Conservation (phyloP, 2,888 invertebrate genomes). For the Punctoribates punctum region DNA sequence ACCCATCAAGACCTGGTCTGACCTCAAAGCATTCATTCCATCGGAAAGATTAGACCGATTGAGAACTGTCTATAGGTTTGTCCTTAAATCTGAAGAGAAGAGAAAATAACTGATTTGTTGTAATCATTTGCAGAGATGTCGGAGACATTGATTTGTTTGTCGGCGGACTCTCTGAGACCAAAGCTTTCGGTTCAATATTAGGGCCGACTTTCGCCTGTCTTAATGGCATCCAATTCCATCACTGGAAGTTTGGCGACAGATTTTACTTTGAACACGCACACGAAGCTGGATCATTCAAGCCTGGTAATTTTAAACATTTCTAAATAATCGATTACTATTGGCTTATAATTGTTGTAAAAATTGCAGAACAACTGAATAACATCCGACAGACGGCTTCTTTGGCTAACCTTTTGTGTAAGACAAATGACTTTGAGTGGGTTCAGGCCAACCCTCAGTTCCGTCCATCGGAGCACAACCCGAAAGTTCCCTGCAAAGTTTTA, state of each 20-base stretch:
- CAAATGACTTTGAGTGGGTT: slow-evolving; percentile 36
- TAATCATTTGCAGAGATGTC: slow-evolving; percentile 21
- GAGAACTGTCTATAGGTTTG: slow-evolving; percentile 37
- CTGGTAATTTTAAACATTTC: background rate
- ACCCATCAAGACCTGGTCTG: slow-evolving; percentile 38
- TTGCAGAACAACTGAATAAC: slow-evolving; percentile 39
- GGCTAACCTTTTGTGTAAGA: slow-evolving; percentile 41
- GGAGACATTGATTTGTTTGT: slow-evolving; percentile 41
- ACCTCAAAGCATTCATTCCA: slow-evolving; percentile 42
- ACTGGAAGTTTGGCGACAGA: slow-evolving; percentile 42
- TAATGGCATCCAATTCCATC: slow-evolving; percentile 43
- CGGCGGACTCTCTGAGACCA: slow-evolving; percentile 38
- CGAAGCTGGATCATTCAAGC: slow-evolving; percentile 37
- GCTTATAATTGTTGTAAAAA: background rate
- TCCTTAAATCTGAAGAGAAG: background rate
- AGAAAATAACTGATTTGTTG: background rate
- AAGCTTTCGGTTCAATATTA: slow-evolving; percentile 40
- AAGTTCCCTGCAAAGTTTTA: slow-evolving; percentile 29
- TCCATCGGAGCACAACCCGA: slow-evolving; percentile 38
- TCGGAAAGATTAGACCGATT: slow-evolving; percentile 29
- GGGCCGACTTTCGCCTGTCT: slow-evolving; percentile 42
- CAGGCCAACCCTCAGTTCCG: slow-evolving; percentile 39
- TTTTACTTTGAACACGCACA: slow-evolving; percentile 42
- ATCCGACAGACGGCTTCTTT: slow-evolving; percentile 36
- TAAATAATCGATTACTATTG: no score